A percentile compares a stretch with the other conserved stretches of the same genome.
These are phyloP conservation scores for Linepithema humile DNA, from an alignment of 1,140 invertebrate genomes.

Conservation along the genomic window DNA sequence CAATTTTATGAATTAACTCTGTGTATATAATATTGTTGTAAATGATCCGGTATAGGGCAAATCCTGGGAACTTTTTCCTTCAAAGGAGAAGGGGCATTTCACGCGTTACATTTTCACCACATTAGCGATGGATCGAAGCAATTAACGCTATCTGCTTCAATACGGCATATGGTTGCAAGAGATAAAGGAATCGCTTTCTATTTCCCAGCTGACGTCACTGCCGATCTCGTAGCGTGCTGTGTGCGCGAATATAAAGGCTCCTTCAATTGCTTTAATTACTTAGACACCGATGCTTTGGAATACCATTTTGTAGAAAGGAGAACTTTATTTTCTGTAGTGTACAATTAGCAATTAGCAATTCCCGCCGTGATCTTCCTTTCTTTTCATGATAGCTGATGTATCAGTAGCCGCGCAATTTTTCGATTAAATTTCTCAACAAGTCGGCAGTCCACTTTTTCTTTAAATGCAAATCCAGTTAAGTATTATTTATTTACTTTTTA, in stretches of 20 bases:
- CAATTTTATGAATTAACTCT: too few relatives aligned
- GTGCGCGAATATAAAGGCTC: conserved; percentile 25
- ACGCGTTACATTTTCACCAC: conserved; percentile 37
- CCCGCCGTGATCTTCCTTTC: neutral
- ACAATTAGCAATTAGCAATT: neutral
- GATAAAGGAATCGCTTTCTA: conserved; percentile 58
- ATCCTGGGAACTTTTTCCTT: conserved; percentile 3
- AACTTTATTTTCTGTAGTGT: neutral
- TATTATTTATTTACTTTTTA: too few relatives aligned
- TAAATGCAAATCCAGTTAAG: neutral
- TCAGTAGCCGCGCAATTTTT: neutral
- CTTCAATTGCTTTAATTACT: conserved; percentile 49
- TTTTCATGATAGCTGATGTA: neutral
- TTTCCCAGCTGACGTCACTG: conserved; percentile 49
- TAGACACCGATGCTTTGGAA: conserved; percentile 8
- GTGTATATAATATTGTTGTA: too few relatives aligned
- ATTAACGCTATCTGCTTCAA: conserved; percentile 50
- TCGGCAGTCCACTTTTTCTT: neutral
- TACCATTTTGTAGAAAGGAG: neutral
- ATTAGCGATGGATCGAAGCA: conserved; percentile 43
- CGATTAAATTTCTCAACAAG: neutral
- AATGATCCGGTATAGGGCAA: too few relatives aligned
- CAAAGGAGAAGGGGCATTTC: conserved; percentile 3
- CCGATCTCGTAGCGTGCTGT: neutral
- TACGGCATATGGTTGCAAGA: conserved; percentile 45